Conservation (phyloP, 1,140 invertebrate genomes). For the Amyelois transitella region DNA sequence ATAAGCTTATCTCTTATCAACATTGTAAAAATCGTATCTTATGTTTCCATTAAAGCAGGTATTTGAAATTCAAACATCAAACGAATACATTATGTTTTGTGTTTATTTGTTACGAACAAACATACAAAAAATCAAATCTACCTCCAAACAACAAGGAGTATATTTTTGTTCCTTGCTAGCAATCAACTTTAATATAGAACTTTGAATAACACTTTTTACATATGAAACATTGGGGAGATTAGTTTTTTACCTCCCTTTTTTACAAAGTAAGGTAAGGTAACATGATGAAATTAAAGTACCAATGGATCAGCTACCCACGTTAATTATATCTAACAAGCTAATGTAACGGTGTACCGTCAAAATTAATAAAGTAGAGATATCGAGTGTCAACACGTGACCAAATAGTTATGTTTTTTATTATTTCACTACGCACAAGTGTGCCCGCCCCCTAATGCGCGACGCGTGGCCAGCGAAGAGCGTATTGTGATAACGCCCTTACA, state of each 20-base stretch:
- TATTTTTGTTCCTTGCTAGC: no score
- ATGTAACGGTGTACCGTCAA: constrained; percentile 39
- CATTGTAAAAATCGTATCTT: no score
- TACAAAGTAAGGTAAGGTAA: constrained; percentile 3
- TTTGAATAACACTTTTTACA: no score
- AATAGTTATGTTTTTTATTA: constrained; percentile 41
- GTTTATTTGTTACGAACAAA: no score
- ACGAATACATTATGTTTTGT: no score
- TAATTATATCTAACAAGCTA: constrained; percentile 36
- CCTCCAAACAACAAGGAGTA: no score
- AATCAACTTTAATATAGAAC: no score
- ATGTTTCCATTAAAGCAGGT: no score
- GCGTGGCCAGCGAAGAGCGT: constrained; percentile 40
- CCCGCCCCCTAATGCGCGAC: constrained; percentile 47
- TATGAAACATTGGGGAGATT: no score
- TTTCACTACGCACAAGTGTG: constrained; percentile 46
- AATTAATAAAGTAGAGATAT: constrained; percentile 59
- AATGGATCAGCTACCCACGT: constrained; percentile 7
- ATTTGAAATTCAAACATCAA: no score
- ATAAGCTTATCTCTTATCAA: no score
- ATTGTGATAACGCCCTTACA: constrained; percentile 26
- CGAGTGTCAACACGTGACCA: constrained; percentile 47
- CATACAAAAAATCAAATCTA: no score
- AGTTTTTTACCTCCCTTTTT: background rate
- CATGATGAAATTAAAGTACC: constrained; percentile 7